Evolutionary conservation across 2,113 vertebrate genomes (phyloP).

Genomic region (Opisthocomus hoazin): DNA sequence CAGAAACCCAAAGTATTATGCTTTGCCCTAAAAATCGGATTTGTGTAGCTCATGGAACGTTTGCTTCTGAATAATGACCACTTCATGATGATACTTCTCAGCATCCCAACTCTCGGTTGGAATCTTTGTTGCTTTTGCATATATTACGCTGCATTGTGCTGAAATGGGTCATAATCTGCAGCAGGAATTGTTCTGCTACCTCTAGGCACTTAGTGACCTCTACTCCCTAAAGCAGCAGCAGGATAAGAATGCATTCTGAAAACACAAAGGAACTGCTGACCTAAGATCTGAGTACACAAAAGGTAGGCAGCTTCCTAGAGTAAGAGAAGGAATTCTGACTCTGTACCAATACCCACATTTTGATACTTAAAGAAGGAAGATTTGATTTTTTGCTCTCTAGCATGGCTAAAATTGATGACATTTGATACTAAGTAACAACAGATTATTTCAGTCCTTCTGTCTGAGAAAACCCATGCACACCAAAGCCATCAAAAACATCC

Average conservation of each 20-base stretch:
- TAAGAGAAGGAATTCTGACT: neutral
- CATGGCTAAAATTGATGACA: neutral
- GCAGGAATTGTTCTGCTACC: neutral
- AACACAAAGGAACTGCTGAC: neutral
- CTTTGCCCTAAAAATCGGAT: neutral
- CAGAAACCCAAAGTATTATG: neutral
- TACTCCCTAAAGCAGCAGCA: neutral
- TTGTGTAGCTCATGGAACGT: neutral
- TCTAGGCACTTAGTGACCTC: neutral
- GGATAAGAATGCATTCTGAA: neutral
- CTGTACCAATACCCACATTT: neutral
- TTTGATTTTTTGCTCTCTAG: neutral
- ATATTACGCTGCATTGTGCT: rapidly evolving
- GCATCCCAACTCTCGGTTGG: neutral
- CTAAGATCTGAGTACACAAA: neutral
- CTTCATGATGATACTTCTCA: neutral
- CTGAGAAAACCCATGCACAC: neutral
- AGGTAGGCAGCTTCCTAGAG: neutral
- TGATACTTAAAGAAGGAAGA: neutral
- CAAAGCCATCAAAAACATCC: neutral
- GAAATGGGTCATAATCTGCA: neutral
- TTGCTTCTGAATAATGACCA: neutral
- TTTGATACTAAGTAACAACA: neutral
- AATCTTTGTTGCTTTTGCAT: neutral
- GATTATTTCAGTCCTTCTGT: neutral